Percentiles rank a stretch among this genome's conserved stretches.
Conservation (phyloP, 2,797 vertebrate genomes). For the Eulemur rubriventer region DNA sequence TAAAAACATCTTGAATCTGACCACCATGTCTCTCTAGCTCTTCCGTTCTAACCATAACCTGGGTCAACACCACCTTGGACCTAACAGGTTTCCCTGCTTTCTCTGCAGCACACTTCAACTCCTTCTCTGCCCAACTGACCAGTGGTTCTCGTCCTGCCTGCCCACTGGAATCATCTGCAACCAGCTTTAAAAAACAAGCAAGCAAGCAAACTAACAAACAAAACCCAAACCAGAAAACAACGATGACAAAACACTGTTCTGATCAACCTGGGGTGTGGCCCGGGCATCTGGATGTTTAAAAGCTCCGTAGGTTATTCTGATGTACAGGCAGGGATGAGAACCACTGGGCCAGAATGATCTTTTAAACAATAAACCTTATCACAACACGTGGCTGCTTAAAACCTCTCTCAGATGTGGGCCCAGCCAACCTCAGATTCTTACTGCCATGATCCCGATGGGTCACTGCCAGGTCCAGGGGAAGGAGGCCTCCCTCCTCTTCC, state of each 20-base stretch:
- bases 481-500: background rate
- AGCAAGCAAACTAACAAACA: no score
- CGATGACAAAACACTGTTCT: background rate
- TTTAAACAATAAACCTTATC: background rate
- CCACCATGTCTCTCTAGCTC: background rate
- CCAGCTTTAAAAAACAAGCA: background rate
- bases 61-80: background rate
- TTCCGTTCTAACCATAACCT: background rate
- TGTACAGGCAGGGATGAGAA: background rate
- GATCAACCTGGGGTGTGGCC: background rate
- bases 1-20: background rate
- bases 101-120: no score
- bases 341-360: background rate
- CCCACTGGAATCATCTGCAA: background rate
- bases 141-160: background rate
- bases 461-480: rapidly evolving
- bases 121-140: background rate
- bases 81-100: background rate
- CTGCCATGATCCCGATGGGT: background rate
- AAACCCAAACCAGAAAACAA: background rate
- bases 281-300: background rate
- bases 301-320: background rate
- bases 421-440: background rate
- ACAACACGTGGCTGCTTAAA: background rate
- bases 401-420: background rate